Evolutionary conservation across 2,888 invertebrate genomes (phyloP), one percentile per base, ranked within the genome.

Genomic region (Erebia ligea): DNA sequence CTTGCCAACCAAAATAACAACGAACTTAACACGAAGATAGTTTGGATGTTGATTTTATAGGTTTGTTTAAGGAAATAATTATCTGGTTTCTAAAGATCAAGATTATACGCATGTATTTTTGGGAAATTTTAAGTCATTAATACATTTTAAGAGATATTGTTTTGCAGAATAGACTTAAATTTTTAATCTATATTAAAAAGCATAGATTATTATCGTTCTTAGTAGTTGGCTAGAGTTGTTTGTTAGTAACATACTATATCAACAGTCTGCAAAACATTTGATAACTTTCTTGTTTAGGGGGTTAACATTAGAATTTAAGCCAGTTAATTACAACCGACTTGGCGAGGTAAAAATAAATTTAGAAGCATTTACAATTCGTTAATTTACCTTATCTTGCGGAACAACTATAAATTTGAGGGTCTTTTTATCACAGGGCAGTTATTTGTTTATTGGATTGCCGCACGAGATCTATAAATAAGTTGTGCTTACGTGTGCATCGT

Each of bases 401-500:
- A 58, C 57, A 56, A 25, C 65, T 25, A 56, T 72, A 69, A 62
- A 69, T 50, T 61, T 50, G 63, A 68, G 45, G 42, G 50, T 19
- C 56, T 59, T 67, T 67, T 69, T 67, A 72, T 72, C 67, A 34
- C 34, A 52, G 25, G 58, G 57, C 62, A 67, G 52, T 58, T 63
- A 63, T 66, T 63, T 67, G 62, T 58, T 72, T 57, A 72, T 69
- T 62, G 52, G 69, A 19, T 63, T 2, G 21, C 45, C 15, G 62
- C 72, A 72, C 67, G 72, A 69, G 57, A 69, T 15, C 63, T 57
- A 63, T 69, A 63, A 72, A 69, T 69, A 57, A 62, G 61, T 48
- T 58, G 34, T 64, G 40, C 40, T 50, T 40, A 64, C n/a, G 11
- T 25, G 34, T 34, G 34, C 56, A 40, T 64, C 21, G 17, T 21